Percentiles rank a stretch among this genome's conserved stretches.
Conservation (phyloP, 2,113 vertebrate genomes). For the Channa maculata region DNA sequence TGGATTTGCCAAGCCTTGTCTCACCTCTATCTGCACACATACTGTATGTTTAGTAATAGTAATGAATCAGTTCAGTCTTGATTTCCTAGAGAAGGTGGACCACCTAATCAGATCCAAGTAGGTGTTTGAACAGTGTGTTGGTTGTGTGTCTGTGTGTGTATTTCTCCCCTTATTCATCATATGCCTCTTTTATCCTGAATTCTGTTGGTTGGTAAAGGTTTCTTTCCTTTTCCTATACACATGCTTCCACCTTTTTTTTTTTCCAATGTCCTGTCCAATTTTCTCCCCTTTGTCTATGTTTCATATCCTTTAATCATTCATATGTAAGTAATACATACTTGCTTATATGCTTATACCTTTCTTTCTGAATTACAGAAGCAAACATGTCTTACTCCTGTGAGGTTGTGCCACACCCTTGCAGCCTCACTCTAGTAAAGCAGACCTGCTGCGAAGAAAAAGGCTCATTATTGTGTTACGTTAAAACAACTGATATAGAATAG, state of each 20-base stretch:
- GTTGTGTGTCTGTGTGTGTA: too few species aligned
- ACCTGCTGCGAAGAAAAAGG: background rate
- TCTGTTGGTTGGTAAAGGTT: background rate
- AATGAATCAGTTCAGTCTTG: too few species aligned
- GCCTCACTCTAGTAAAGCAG: background rate
- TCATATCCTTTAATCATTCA: background rate
- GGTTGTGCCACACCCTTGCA: background rate
- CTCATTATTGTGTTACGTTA: too few species aligned
- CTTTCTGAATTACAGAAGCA: too few species aligned
- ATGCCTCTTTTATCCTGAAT: background rate
- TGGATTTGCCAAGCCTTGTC: too few species aligned
- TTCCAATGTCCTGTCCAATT: background rate
- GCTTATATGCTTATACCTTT: too few species aligned
- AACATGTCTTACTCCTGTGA: background rate
- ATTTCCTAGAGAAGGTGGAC: too few species aligned
- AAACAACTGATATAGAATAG: background rate
- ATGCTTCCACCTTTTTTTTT: background rate
- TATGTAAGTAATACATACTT: too few species aligned
- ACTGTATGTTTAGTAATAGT: too few species aligned
- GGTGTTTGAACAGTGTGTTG: too few species aligned
- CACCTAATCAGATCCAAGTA: too few species aligned
- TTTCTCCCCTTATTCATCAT: background rate
- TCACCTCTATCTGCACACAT: too few species aligned
- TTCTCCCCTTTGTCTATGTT: background rate
- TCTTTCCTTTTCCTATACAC: background rate